Evolutionary conservation across 2,888 invertebrate species (phyloP).

Genomic region (Hyposoter didymator): DNA sequence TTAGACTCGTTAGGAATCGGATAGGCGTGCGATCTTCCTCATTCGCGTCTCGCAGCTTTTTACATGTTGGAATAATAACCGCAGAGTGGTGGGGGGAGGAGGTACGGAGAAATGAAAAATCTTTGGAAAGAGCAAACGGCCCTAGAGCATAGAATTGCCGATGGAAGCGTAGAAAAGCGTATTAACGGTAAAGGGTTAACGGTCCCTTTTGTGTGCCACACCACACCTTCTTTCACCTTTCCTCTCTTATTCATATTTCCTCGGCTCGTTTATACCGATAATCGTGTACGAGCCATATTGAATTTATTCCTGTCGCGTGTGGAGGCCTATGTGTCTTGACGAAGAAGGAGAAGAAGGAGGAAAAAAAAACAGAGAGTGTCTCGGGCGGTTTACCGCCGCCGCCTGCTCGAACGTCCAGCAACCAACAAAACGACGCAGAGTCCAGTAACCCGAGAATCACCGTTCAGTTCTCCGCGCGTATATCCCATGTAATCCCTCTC

Average conservation of each 20-base stretch:
- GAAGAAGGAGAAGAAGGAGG: not conserved
- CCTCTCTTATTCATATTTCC: constrained; percentile 51
- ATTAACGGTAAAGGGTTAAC: constrained; percentile 64
- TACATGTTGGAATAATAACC: constrained; percentile 20
- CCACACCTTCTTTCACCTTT: constrained; percentile 10
- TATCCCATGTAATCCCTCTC: constrained; percentile 27
- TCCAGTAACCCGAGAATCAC: constrained; percentile 65
- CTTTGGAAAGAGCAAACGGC: not conserved
- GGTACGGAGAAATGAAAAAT: not conserved
- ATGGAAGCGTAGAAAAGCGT: constrained; percentile 31
- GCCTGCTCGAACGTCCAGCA: constrained; percentile 12
- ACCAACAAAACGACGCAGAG: constrained; percentile 57
- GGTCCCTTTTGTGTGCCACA: constrained; percentile 57
- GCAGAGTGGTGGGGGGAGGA: constrained; percentile 17
- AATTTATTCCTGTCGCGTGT: constrained; percentile 42
- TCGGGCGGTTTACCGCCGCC: constrained; percentile 55
- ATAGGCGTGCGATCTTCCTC: constrained; percentile 21
- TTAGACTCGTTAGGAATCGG: not conserved
- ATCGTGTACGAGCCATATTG: constrained; percentile 18
- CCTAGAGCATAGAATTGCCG: not conserved
- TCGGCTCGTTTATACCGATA: constrained; percentile 34
- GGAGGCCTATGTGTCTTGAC: not conserved
- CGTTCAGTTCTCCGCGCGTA: constrained; percentile 20
- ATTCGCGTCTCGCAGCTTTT: constrained; percentile 24
- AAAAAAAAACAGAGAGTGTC: constrained; percentile 33